Conservation (phyloP, 2,113 vertebrate genomes). For the Solea senegalensis region DNA sequence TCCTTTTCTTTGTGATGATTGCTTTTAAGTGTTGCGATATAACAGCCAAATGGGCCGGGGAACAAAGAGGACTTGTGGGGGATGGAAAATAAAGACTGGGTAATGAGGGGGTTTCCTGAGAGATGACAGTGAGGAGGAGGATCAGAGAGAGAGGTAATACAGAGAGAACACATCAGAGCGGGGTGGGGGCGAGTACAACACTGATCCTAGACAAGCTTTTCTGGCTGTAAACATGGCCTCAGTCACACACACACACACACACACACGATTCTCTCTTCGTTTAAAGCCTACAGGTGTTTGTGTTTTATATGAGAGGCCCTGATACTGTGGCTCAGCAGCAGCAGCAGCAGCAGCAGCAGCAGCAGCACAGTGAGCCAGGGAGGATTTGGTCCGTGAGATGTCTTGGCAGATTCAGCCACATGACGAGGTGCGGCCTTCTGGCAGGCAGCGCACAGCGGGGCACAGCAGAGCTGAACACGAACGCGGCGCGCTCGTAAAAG, state of each 20-base stretch:
- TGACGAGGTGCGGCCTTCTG: conserved; percentile 51
- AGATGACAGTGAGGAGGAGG: conserved; percentile 74
- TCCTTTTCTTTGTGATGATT: conserved; percentile 72
- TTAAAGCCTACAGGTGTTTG: conserved; percentile 64
- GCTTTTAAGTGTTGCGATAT: conserved; percentile 71
- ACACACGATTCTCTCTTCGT: conserved; percentile 2
- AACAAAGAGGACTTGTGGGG: conserved; percentile 75
- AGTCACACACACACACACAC: conserved; percentile 35
- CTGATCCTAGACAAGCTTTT: conserved; percentile 55
- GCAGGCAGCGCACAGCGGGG: conserved; percentile 54
- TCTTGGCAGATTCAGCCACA: conserved; percentile 46
- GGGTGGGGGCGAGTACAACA: conserved; percentile 50
- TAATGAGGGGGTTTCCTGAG: conserved; percentile 79
- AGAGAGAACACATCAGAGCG: conserved; percentile 53
- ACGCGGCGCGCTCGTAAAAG: conserved; percentile 43
- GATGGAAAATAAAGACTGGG: conserved; percentile 62
- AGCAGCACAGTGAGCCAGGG: conserved; percentile 38
- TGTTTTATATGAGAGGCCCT: conserved; percentile 41
- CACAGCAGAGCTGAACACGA: conserved; percentile 59
- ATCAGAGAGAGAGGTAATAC: conserved; percentile 44
- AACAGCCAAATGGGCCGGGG: conserved; percentile 69
- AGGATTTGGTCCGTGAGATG: conserved; percentile 44
- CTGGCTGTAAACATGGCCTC: conserved; percentile 30
- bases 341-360: conserved; percentile 50
- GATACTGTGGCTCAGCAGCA: conserved; percentile 36